These are phyloP conservation scores for Hypotaenidia philippensis DNA, from an alignment of 2,797 vertebrate genomes.

Conservation along the genomic window DNA sequence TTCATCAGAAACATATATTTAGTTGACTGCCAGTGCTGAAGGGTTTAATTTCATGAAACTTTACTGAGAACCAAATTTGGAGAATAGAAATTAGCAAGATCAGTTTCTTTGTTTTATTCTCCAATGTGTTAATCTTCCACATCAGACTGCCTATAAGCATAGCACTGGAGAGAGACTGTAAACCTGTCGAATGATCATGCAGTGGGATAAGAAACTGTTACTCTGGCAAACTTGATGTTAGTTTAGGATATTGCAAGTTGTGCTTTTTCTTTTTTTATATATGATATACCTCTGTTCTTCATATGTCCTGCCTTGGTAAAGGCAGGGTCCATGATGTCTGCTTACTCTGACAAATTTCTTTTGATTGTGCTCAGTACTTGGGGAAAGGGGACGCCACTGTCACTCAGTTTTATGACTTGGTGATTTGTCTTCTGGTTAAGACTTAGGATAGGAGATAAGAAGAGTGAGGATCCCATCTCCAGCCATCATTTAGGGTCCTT, in stretches of 20 bases:
- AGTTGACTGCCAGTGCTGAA: background rate
- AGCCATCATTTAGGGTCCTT: background rate
- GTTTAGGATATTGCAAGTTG: background rate
- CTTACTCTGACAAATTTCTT: background rate
- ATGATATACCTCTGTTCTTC: background rate
- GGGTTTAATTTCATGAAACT: background rate
- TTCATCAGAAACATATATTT: background rate
- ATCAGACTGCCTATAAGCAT: background rate
- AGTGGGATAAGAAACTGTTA: background rate
- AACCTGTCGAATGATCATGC: background rate
- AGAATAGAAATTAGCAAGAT: background rate
- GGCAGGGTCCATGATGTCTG: background rate
- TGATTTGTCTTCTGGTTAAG: background rate
- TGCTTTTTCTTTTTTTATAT: background rate
- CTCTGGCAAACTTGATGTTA: background rate
- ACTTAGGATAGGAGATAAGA: background rate
- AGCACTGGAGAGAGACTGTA: background rate
- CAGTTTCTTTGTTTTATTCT: conserved; percentile 1
- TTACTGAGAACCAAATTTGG: background rate
- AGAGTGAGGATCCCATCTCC: background rate
- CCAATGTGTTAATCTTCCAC: background rate
- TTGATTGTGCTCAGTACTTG: background rate
- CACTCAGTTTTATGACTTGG: background rate
- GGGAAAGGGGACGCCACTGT: background rate
- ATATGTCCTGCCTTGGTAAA: background rate